Conservation (phyloP, 2,888 invertebrate genomes). For the Leucophenga maculata region DNA sequence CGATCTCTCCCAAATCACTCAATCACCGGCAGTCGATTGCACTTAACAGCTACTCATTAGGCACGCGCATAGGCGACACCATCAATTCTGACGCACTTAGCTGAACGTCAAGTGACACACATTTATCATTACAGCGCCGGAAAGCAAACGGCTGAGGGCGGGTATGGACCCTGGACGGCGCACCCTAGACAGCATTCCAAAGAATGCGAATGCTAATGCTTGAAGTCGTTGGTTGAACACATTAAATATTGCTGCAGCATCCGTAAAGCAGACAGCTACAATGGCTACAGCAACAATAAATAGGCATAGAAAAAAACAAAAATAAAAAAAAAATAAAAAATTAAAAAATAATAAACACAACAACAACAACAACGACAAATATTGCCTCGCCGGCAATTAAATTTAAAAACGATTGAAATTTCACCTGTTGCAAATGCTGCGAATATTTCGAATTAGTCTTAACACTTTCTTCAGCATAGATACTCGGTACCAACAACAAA, state of each 20-base stretch:
- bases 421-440: slow-evolving; percentile 47
- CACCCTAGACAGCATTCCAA: slow-evolving; percentile 12
- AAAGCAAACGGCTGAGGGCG: not conserved
- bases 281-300: not conserved
- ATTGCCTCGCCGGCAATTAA: slow-evolving; percentile 62
- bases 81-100: no score
- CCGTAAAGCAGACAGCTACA: slow-evolving; percentile 7
- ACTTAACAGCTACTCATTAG: no score
- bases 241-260: not conserved
- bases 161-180: not conserved
- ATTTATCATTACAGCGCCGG: not conserved
- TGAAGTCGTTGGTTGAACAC: not conserved
- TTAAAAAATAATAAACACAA: not conserved
- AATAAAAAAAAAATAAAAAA: slow-evolving; percentile 42
- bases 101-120: not conserved
- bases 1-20: no score
- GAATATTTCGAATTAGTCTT: slow-evolving; percentile 60
- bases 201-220: not conserved
- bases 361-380: slow-evolving; percentile 57
- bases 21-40: no score
- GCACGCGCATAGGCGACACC: no score
- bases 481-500: not conserved
- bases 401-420: slow-evolving; percentile 65
- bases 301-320: slow-evolving; percentile 20
- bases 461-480: slow-evolving; percentile 56